Evolutionary conservation across 2,797 vertebrate species (phyloP).

Genomic region (Myotis planiceps): DNA sequence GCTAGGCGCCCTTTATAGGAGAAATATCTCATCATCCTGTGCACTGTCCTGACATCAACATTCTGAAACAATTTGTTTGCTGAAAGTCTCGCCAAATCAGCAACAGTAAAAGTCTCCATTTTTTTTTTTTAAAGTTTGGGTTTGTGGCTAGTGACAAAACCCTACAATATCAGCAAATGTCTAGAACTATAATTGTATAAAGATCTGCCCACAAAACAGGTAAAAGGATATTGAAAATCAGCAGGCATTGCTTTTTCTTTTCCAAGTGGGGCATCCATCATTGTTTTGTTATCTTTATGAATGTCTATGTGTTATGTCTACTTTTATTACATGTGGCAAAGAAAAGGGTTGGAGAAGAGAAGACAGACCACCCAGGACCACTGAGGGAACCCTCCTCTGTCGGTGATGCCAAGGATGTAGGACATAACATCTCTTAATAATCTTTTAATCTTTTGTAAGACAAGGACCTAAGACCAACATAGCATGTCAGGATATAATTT

Average conservation of each 20-base stretch:
- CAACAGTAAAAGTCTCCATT: slow-evolving; percentile 66
- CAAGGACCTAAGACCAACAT: not conserved
- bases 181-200: slow-evolving; percentile 62
- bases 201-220: slow-evolving; percentile 67
- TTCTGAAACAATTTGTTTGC: slow-evolving; percentile 71
- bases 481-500: not conserved
- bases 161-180: slow-evolving; percentile 68
- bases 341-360: not conserved
- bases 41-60: slow-evolving; percentile 12
- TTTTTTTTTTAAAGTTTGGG: slow-evolving; percentile 61
- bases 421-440: not conserved
- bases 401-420: not conserved
- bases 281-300: slow-evolving; percentile 59
- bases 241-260: slow-evolving; percentile 40
- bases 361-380: not conserved
- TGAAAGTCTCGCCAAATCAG: slow-evolving; percentile 73
- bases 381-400: not conserved
- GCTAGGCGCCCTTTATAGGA: not conserved
- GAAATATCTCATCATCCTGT: not conserved
- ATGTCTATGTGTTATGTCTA: slow-evolving; percentile 41
- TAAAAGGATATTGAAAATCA: slow-evolving; percentile 66
- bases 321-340: slow-evolving; percentile 10
- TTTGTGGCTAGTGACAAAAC: slow-evolving; percentile 79
- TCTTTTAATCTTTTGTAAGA: not conserved
- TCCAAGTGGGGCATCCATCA: not conserved